These are phyloP conservation scores for Leucoraja erinaceus DNA, from an alignment of 2,113 vertebrate species.

Conservation along the genomic window DNA sequence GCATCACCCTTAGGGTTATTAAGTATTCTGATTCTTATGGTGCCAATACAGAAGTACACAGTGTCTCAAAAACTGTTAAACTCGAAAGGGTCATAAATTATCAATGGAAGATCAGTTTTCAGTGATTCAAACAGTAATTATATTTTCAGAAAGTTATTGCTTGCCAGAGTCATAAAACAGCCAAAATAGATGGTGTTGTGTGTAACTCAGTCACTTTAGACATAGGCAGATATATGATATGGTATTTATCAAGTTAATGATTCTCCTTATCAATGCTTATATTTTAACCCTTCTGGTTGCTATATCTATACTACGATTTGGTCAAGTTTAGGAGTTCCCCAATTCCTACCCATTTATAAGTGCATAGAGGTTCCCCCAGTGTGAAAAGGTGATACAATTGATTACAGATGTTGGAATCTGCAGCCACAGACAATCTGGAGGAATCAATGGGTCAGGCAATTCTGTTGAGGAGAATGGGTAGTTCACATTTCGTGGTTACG, in stretches of 20 bases:
- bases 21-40: constrained; percentile 7
- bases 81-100: constrained; percentile 26
- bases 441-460: too few relatives aligned
- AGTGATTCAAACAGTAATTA: constrained; percentile 25
- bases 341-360: not conserved
- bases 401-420: too few relatives aligned
- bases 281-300: not conserved
- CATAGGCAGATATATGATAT: not conserved
- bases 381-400: not conserved
- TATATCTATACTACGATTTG: not conserved
- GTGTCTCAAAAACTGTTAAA: constrained; percentile 10
- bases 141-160: constrained; percentile 30
- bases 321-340: not conserved
- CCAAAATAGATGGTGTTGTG: not conserved
- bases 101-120: constrained; percentile 27
- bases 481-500: too few relatives aligned
- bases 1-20: constrained; percentile 28
- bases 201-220: constrained; percentile 17
- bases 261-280: not conserved
- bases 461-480: too few relatives aligned
- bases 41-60: not conserved
- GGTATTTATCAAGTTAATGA: not conserved
- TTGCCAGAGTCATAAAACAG: not conserved
- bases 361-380: not conserved
- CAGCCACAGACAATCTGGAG: too few relatives aligned